These are phyloP conservation scores for Drosophila subquinaria DNA, from an alignment of 2,888 invertebrate genomes.

Conservation along the genomic window DNA sequence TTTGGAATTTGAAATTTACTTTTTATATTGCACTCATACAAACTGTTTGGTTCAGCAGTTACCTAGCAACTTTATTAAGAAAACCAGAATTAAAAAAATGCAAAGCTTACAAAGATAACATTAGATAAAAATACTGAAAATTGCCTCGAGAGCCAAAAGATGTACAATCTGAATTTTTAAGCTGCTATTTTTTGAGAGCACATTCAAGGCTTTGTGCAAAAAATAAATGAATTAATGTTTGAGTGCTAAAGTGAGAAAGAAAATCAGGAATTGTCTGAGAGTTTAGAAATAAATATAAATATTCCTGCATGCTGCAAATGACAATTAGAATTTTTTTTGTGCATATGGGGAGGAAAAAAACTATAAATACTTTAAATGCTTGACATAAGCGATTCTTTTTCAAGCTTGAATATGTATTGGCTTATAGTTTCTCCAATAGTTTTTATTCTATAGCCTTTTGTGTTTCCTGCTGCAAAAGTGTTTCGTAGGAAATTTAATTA, in stretches of 20 bases:
- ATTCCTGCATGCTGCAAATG: slow-evolving; percentile 6
- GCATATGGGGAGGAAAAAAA: background rate
- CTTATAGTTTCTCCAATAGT: background rate
- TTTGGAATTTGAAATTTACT: background rate
- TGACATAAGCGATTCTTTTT: background rate
- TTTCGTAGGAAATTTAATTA: background rate
- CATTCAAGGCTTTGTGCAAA: background rate
- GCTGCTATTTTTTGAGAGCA: background rate
- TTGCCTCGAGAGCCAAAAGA: background rate
- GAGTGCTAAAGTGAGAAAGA: background rate
- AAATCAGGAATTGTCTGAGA: background rate
- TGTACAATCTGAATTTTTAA: background rate
- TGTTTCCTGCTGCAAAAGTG: background rate
- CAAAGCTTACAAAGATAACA: background rate
- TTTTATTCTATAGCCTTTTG: background rate
- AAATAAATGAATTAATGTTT: background rate
- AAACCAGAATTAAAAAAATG: background rate
- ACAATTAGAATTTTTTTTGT: background rate
- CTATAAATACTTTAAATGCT: background rate
- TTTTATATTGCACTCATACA: background rate
- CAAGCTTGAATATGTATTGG: background rate
- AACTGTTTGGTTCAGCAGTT: background rate
- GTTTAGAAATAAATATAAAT: background rate
- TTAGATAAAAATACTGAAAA: background rate
- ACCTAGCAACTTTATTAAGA: background rate